These are phyloP conservation scores for Metridium senile DNA, from an alignment of 92 coral and sea anemone species.

Conservation along the genomic window DNA sequence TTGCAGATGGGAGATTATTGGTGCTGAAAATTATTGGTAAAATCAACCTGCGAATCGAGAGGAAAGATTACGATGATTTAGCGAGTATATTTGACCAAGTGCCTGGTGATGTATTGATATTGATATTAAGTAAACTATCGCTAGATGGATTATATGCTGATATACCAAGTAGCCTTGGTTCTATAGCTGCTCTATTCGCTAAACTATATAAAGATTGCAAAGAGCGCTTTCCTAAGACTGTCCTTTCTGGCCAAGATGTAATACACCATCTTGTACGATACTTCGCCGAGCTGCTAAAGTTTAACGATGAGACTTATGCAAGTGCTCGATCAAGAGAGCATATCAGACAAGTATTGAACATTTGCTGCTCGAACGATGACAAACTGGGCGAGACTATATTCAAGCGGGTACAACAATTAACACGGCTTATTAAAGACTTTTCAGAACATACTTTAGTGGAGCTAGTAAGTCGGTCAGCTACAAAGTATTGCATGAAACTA, in stretches of 20 bases:
- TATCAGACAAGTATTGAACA: slow-evolving; percentile 55
- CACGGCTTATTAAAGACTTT: slow-evolving; percentile 62
- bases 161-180: slow-evolving; percentile 77
- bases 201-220: slow-evolving; percentile 68
- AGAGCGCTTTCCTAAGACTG: slow-evolving; percentile 57
- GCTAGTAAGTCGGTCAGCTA: slow-evolving; percentile 64
- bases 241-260: slow-evolving; percentile 64
- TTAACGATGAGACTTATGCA: slow-evolving; percentile 77
- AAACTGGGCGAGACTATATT: slow-evolving; percentile 53
- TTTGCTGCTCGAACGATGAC: slow-evolving; percentile 61
- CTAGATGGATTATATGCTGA: slow-evolving; percentile 76
- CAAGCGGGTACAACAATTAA: slow-evolving; percentile 51
- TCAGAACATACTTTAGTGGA: slow-evolving; percentile 69
- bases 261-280: slow-evolving; percentile 69
- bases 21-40: slow-evolving; percentile 86
- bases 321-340: slow-evolving; percentile 82
- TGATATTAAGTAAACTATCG: slow-evolving; percentile 71
- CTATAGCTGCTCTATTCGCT: slow-evolving; percentile 69
- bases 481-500: slow-evolving; percentile 56
- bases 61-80: slow-evolving; percentile 76
- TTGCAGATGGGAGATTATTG: slow-evolving; percentile 70
- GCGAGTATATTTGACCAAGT: slow-evolving; percentile 72
- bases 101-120: slow-evolving; percentile 89
- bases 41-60: slow-evolving; percentile 76
- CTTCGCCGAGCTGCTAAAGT: slow-evolving; percentile 71